A percentile compares a stretch with the other conserved stretches of the same genome.
phyloP scores from a whole-genome alignment of 2,888 invertebrate genomes.

The Lypha dubia region DNA sequence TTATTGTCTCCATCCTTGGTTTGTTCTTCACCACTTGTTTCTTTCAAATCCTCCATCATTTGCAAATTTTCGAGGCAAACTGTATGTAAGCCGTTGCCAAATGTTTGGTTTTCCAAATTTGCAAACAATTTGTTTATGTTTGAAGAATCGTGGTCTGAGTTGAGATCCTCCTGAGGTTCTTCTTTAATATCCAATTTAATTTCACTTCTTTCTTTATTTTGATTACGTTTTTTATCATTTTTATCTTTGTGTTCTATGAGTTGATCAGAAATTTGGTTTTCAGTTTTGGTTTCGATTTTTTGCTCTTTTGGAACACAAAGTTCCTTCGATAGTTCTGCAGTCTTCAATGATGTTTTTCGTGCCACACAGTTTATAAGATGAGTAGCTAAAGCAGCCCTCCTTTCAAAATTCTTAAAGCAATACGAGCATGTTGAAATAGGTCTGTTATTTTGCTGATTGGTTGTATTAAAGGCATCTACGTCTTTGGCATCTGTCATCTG shows the following conservation, averaged over 20 bases:
- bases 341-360: slow-evolving; percentile 77
- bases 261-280: slow-evolving; percentile 72
- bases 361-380: slow-evolving; percentile 88
- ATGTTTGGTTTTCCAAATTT: slow-evolving; percentile 78
- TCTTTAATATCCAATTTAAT: slow-evolving; percentile 48
- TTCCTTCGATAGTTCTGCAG: slow-evolving; percentile 67
- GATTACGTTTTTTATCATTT: slow-evolving; percentile 21
- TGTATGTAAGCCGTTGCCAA: slow-evolving; percentile 78
- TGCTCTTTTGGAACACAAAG: slow-evolving; percentile 14
- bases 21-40: slow-evolving; percentile 63
- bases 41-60: slow-evolving; percentile 74
- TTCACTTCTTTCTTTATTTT: slow-evolving; percentile 8
- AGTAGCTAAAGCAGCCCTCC: slow-evolving; percentile 88
- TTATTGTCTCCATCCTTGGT: not conserved
- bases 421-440: slow-evolving; percentile 85
- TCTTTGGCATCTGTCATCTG: slow-evolving; percentile 73
- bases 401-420: slow-evolving; percentile 90
- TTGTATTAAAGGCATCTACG: slow-evolving; percentile 35
- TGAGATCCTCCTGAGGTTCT: slow-evolving; percentile 56
- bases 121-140: slow-evolving; percentile 79
- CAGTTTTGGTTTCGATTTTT: slow-evolving; percentile 72
- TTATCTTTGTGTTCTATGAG: slow-evolving; percentile 14
- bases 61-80: slow-evolving; percentile 79
- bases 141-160: slow-evolving; percentile 55
- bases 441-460: slow-evolving; percentile 83